Base-by-base conservation (phyloP, 2,888 invertebrate species). In the Agrochola circellaris region DNA sequence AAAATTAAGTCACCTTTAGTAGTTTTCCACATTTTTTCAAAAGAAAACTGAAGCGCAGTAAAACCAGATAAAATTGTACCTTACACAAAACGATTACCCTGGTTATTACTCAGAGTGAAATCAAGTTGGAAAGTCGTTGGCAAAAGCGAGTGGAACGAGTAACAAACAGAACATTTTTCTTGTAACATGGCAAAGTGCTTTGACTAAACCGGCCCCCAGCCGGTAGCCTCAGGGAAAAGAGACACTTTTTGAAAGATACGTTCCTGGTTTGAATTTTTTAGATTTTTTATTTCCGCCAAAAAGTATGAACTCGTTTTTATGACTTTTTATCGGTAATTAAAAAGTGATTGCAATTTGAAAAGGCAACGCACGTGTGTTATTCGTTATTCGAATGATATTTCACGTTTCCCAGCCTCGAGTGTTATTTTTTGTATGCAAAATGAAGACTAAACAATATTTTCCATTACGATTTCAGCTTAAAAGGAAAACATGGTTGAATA, bases 91-190 rank as follows among this genome's bases (percentile, higher is more conserved):
- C 68, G 67, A 79, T 86, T 86, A 77, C 60, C 48, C 66, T 30
- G 67, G 67, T 84, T 88, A 86, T 83, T 82, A 88, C 73, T 85
- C 71, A 69, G 56, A 77, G 81, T 79, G 71, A 83, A 86, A 86
- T 82, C 60, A 75, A 78, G 82, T 81, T 84, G 69, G 78, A 84
- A 87, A 90, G 85, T 84, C 82, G 84, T 86, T 83, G 85, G 79
- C 82, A 85, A 82, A 73, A 87, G 76, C 84, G 75, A 88, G 69
- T 81, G 84, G 75, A 85, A 87, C 87, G 86, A 82, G 88, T 88
- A 81, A 88, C 80, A 80, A 77, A 86, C 76, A 75, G 78, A 77
- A 74, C 76, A 48, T 78, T 80, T 77, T 75, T 67, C 73, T 79
- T 77, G 66, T 75, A 81, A 82, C 82, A 78, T 84, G 70, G 84